Conservation (phyloP, 2,113 vertebrate genomes). For the Phrynosoma blainvillii region DNA sequence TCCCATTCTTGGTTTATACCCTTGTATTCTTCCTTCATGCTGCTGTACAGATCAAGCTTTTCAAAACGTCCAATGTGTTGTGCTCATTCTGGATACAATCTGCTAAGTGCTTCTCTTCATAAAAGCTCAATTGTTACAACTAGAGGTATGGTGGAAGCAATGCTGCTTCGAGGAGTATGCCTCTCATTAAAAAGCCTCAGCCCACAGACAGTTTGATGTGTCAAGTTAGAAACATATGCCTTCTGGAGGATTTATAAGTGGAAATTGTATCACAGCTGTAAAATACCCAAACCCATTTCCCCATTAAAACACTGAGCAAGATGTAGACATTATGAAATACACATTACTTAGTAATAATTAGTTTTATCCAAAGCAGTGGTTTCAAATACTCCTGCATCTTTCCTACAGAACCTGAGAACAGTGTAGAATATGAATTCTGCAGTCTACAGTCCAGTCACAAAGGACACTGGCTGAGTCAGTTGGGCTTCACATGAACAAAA, state of each 20-base stretch:
- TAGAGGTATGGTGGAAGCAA: neutral
- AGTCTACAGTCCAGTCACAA: neutral
- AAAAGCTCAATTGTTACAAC: neutral
- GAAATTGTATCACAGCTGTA: neutral
- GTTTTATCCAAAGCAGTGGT: neutral
- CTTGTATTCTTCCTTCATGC: neutral
- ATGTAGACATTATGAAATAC: conserved; percentile 39
- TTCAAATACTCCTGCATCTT: neutral
- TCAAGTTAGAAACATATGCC: conserved; percentile 28
- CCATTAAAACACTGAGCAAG: conserved; percentile 16
- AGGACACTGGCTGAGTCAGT: too few relatives aligned
- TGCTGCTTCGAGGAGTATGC: neutral
- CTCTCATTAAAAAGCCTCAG: conserved; percentile 13
- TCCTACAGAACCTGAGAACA: neutral
- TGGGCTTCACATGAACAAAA: neutral
- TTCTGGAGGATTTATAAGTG: neutral
- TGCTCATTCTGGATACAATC: neutral
- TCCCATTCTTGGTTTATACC: too few relatives aligned
- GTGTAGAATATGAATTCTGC: neutral
- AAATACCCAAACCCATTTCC: conserved; percentile 32
- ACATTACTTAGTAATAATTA: neutral
- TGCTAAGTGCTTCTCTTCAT: neutral
- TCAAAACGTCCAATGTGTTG: neutral
- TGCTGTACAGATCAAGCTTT: neutral
- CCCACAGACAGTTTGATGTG: conserved; percentile 9